Evolutionary conservation across 2,888 invertebrate genomes (phyloP), one percentile per base, ranked within the genome.

Genomic region (Pterobdella sp.): DNA sequence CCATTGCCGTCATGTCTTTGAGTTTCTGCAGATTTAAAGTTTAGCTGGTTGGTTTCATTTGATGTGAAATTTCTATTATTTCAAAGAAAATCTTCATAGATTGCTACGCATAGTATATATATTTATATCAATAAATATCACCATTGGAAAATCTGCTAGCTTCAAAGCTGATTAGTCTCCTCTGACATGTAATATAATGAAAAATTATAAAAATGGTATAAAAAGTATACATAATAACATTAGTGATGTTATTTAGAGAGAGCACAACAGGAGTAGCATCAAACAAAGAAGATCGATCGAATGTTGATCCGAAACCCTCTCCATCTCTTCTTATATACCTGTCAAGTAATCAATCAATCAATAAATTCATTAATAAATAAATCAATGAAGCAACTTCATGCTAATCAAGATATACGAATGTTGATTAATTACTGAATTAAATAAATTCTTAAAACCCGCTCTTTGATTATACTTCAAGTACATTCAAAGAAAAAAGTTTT

Each of bases 321-420:
- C 94, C 94, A 81, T 92, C 91, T 67, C 92, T 86, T 56, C 91
- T 87, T 31, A 93, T 89, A 74, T 93, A 88, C 82, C 93, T 92
- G 84, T 74, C 85, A 85, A 76, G n/a, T n/a, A n/a, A n/a, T n/a
- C n/a, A n/a, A n/a, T n/a, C n/a, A n/a, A n/a, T n/a, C n/a, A n/a
- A n/a, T n/a, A n/a, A n/a, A n/a, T n/a, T n/a, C n/a, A n/a, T n/a
- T n/a, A n/a, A n/a, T n/a, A n/a, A n/a, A n/a, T n/a, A n/a, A n/a
- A n/a, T n/a, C n/a, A n/a, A n/a, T n/a, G n/a, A n/a, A n/a, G n/a
- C n/a, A n/a, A n/a, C n/a, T n/a, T n/a, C n/a, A n/a, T n/a, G n/a
- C n/a, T n/a, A n/a, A n/a, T n/a, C n/a, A n/a, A n/a, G n/a, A n/a
- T n/a, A n/a, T n/a, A n/a, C n/a, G n/a, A n/a, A n/a, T n/a, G n/a